Evolutionary conservation across 2,113 vertebrate genomes (phyloP), one percentile per base, ranked within the genome.

Genomic region (Albula glossodonta): DNA sequence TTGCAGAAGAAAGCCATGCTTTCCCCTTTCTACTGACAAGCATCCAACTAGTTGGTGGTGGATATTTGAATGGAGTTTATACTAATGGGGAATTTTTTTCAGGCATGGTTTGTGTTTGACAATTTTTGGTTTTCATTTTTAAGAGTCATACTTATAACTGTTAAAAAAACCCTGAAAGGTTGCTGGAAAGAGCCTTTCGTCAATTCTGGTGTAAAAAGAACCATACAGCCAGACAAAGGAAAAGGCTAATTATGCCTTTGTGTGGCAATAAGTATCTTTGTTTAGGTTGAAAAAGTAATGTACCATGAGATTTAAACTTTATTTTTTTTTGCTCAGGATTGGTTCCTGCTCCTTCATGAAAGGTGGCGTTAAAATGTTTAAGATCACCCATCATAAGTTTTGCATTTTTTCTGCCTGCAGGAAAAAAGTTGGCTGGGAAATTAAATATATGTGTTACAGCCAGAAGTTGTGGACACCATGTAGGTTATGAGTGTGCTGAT

Each of bases 21-120:
- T 41, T 91, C 82, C 88, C 85, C 56, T 85, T 83, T 83, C 86
- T 84, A 31, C 82, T 86, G 83, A 89, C 88, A 91, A 88, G 90
- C 63, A n/a, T 90, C 60, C 81, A 89, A 87, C 86, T 63, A 78
- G 63, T 84, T 89, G 81, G 78, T 89, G 57, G 56, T 63, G 85
- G 85, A 85, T 89, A 57, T 13, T 50, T 79, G 74, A 83, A 85
- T 52, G 6, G 57, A 86, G 74, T 83, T 82, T 87, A 80, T 84
- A 80, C 84, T 63, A 87, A 13, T 86, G 78, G 50, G 86, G 52
- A 41, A 83, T 83, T 77, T 1, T 17, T 25, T 56, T 83, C 7
- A 17, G 25, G n/a, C 51, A 53, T 63, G 22, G 41, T 85, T 86
- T 87, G 50, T 87, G 48, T 89, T 87, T 86, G 19, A 85, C 70